These are phyloP conservation scores for Paramisgurnus dabryanus DNA, from an alignment of 2,113 vertebrate genomes.

Conservation along the genomic window DNA sequence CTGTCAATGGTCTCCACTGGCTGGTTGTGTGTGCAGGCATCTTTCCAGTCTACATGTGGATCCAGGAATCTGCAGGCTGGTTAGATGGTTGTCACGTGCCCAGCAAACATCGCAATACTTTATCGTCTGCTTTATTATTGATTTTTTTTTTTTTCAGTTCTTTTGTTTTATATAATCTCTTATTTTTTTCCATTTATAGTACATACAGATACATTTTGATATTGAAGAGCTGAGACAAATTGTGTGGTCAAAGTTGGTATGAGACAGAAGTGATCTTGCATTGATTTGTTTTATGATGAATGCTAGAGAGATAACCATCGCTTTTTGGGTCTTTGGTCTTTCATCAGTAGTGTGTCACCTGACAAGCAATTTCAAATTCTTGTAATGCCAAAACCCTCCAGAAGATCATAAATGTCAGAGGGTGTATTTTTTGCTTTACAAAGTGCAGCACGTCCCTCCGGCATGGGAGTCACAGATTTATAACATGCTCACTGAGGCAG, in stretches of 20 bases:
- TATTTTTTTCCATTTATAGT: neutral
- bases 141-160: neutral
- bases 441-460: slow-evolving; percentile 5
- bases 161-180: too few species aligned
- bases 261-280: neutral
- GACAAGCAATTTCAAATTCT: slow-evolving; percentile 15
- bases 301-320: neutral
- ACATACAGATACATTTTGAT: neutral
- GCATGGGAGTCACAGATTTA: neutral
- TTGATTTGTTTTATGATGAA: slow-evolving; percentile 27
- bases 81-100: slow-evolving; percentile 96
- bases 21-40: slow-evolving; percentile 90
- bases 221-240: too few species aligned
- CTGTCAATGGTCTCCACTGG: slow-evolving; percentile 43
- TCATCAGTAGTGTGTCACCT: slow-evolving; percentile 15
- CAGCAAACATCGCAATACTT: slow-evolving; percentile 66
- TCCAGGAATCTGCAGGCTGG: slow-evolving; percentile 96
- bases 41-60: slow-evolving; percentile 96
- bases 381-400: slow-evolving; percentile 11
- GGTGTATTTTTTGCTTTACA: neutral
- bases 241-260: too few species aligned
- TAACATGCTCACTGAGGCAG: neutral
- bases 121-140: neutral
- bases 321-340: neutral
- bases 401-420: slow-evolving; percentile 14